These are phyloP conservation scores for Barbus barbus DNA, from an alignment of 2,113 vertebrate genomes.

Conservation along the genomic window DNA sequence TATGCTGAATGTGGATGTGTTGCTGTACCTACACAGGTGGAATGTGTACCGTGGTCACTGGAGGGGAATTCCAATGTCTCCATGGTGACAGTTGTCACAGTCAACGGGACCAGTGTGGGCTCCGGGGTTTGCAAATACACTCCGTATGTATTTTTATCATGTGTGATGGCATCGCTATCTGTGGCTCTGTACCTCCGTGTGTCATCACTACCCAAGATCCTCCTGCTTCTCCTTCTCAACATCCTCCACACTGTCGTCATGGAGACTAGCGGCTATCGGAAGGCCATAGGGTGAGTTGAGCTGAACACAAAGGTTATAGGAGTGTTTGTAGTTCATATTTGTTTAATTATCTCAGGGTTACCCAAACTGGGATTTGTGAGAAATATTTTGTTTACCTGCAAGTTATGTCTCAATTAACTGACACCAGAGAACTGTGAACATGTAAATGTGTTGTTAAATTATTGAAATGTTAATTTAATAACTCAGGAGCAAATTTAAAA, in stretches of 20 bases:
- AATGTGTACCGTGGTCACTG: conserved; percentile 89
- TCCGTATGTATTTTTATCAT: conserved; percentile 90
- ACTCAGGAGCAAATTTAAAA: neutral
- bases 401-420: too few relatives aligned
- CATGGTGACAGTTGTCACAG: conserved; percentile 72
- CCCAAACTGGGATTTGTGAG: neutral
- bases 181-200: conserved; percentile 91
- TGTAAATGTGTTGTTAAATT: neutral
- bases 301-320: neutral
- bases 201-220: conserved; percentile 92
- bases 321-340: neutral
- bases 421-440: too few relatives aligned
- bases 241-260: conserved; percentile 87
- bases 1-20: conserved; percentile 72
- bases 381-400: too few relatives aligned
- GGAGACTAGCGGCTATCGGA: conserved; percentile 90
- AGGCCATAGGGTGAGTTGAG: conserved; percentile 82
- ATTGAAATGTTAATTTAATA: neutral
- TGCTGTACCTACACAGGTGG: conserved; percentile 77
- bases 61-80: conserved; percentile 76
- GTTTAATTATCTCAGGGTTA: neutral
- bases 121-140: conserved; percentile 79
- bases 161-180: conserved; percentile 88
- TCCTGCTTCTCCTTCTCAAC: conserved; percentile 88
- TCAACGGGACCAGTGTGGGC: conserved; percentile 73